These are phyloP conservation scores for Drosophila trapezifrons DNA, from an alignment of 1,140 invertebrate genomes.

Conservation along the genomic window DNA sequence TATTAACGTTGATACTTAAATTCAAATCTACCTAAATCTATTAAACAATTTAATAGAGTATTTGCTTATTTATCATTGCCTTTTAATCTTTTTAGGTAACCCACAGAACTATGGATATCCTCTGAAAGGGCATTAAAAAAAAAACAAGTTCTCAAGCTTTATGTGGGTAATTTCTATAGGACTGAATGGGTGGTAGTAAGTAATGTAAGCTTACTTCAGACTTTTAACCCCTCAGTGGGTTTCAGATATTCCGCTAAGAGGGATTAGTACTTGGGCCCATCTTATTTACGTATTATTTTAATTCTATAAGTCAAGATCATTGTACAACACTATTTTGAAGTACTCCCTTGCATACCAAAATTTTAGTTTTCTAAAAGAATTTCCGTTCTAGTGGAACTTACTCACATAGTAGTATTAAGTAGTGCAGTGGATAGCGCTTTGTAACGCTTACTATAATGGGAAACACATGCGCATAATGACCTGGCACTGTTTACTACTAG, in stretches of 20 bases:
- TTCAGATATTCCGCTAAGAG: not conserved
- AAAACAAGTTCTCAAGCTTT: too few species aligned
- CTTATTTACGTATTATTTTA: not conserved
- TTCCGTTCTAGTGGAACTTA: not conserved
- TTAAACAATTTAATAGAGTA: not conserved
- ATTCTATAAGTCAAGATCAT: not conserved
- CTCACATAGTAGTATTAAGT: not conserved
- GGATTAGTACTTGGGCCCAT: too few species aligned
- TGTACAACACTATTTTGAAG: not conserved
- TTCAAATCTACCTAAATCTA: not conserved
- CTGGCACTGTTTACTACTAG: constrained; percentile 35
- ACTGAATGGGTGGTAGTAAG: not conserved
- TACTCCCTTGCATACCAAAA: not conserved
- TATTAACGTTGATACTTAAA: too few species aligned
- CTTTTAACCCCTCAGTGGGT: not conserved
- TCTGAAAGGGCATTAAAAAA: not conserved
- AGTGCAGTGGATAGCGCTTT: constrained; percentile 12
- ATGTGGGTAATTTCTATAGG: not conserved
- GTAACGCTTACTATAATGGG: constrained; percentile 46
- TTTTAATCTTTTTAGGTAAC: too few species aligned
- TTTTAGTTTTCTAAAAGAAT: not conserved
- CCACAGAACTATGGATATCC: not conserved
- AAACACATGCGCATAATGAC: constrained; percentile 62
- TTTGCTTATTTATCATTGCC: too few species aligned
- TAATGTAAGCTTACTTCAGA: too few species aligned